Conservation (phyloP, 2,113 vertebrate genomes). For the Drymodes brunneopygia region DNA sequence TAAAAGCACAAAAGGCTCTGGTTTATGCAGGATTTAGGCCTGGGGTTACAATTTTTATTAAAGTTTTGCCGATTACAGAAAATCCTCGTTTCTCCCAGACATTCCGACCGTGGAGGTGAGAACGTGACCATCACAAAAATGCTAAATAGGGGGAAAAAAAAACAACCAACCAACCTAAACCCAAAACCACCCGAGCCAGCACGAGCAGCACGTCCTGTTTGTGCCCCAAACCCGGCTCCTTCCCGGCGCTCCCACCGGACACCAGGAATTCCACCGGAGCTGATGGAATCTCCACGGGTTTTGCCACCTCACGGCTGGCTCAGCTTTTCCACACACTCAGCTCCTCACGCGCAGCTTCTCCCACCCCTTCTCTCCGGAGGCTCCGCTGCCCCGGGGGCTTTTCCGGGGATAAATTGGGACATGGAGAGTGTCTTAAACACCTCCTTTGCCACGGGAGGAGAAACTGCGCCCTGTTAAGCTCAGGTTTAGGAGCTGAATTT, state of each 20-base stretch:
- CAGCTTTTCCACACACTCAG: neutral
- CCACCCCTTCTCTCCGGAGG: accelerated
- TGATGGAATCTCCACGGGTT: neutral
- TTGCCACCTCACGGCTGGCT: neutral
- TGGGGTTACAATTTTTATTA: neutral
- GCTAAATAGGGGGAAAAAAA: neutral
- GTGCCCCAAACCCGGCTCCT: neutral
- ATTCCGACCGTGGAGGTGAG: accelerated
- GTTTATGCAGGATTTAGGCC: neutral
- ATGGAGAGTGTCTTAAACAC: accelerated
- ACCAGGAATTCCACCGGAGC: neutral
- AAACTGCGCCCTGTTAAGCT: neutral
- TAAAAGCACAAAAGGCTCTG: neutral
- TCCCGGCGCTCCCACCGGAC: too few species aligned
- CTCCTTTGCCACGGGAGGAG: neutral
- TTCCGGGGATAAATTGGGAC: neutral
- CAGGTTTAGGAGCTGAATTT: accelerated
- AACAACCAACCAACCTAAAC: too few species aligned
- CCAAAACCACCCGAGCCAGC: neutral
- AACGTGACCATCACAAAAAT: neutral
- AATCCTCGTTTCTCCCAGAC: neutral
- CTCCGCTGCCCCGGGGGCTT: neutral
- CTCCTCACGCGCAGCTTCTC: neutral
- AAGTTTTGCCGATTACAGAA: neutral
- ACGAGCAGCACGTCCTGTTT: neutral